Evolutionary conservation across 2,113 vertebrate genomes (phyloP).

Genomic region (Pogonocichla stellata): DNA sequence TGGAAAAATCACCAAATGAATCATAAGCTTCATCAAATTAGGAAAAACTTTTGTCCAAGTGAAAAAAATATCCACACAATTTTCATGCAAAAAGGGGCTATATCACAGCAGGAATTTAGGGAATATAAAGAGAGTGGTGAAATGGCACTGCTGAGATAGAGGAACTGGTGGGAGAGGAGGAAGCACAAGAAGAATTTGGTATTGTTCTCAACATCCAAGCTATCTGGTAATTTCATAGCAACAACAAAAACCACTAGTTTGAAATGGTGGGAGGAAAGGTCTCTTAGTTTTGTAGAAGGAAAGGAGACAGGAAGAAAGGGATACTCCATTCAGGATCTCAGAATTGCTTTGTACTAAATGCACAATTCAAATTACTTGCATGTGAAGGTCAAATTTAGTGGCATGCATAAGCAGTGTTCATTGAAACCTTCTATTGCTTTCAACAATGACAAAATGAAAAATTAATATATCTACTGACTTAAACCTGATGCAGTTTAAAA

Average conservation of each 20-base stretch:
- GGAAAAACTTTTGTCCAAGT: neutral
- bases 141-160: neutral
- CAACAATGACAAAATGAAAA: constrained; percentile 23
- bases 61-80: neutral
- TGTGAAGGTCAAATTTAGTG: neutral
- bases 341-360: neutral
- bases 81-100: neutral
- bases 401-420: neutral
- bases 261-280: neutral
- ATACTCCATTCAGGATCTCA: neutral
- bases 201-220: neutral
- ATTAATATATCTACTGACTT: constrained; percentile 63
- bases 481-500: constrained; percentile 49
- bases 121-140: neutral
- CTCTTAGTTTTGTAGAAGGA: neutral
- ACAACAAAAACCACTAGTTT: neutral
- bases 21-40: neutral
- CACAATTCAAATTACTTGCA: neutral
- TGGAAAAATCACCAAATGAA: neutral
- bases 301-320: neutral
- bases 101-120: neutral
- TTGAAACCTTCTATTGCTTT: constrained; percentile 6
- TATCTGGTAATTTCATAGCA: neutral
- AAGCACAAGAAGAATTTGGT: neutral
- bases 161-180: neutral